Evolutionary conservation across 92 coral and sea anemone species (phyloP).

Genomic region (Diadumene lineata): DNA sequence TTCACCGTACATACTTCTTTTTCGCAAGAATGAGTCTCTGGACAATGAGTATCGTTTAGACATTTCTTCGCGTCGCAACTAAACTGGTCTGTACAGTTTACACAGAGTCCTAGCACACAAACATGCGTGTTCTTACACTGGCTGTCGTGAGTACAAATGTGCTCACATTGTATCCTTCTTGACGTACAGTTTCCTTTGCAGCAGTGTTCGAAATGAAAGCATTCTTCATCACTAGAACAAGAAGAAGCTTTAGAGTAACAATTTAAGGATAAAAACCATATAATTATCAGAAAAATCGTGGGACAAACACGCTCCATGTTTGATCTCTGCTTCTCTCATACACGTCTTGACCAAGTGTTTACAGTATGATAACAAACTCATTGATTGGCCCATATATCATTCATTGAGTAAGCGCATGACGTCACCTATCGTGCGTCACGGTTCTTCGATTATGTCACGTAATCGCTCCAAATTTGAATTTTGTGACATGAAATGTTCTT

Average conservation of each 20-base stretch:
- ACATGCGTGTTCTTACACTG: conserved; percentile 9
- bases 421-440: conserved; percentile 15
- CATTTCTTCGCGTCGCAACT: conserved; percentile 29
- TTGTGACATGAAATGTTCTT: no score
- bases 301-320: neutral
- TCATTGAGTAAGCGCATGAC: neutral
- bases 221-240: conserved; percentile 24
- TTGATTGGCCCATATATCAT: neutral
- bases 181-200: conserved; percentile 47
- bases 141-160: conserved; percentile 26
- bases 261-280: neutral
- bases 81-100: conserved; percentile 20
- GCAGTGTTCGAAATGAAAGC: conserved; percentile 36
- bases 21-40: conserved; percentile 27
- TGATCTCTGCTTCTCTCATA: neutral
- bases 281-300: neutral
- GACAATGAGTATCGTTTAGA: conserved; percentile 40
- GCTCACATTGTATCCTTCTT: conserved; percentile 21
- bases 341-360: neutral
- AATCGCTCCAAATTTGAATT: no score
- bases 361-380: neutral
- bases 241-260: neutral
- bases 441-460: no score
- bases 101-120: conserved; percentile 38
- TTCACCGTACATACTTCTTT: conserved; percentile 9